phyloP scores from a whole-genome alignment of 2,888 invertebrate genomes.

The Trachelus stipa region DNA sequence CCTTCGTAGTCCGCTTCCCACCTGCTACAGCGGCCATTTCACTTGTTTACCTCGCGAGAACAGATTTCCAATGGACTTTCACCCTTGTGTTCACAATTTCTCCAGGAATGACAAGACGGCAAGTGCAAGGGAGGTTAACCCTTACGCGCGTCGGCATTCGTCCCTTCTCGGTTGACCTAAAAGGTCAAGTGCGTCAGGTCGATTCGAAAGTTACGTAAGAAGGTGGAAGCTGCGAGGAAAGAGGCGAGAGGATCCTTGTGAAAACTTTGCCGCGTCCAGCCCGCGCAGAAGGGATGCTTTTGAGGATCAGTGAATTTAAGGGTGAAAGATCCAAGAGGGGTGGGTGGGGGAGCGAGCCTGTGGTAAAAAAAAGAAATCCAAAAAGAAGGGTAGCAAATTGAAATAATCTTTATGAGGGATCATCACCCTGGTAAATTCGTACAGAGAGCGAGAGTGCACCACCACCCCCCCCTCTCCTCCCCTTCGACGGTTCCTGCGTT shows the following conservation, averaged over 20 bases:
- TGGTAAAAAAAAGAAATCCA: background rate
- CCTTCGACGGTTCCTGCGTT: too few relatives aligned
- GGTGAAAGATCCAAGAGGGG: background rate
- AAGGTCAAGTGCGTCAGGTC: background rate
- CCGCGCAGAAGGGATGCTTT: background rate
- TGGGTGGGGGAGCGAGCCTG: background rate
- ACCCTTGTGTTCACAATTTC: background rate
- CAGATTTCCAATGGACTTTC: background rate
- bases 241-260: background rate
- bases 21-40: constrained; percentile 8
- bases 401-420: background rate
- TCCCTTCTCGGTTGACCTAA: too few relatives aligned
- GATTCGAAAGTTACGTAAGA: background rate
- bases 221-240: background rate
- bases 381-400: background rate
- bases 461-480: rapidly evolving
- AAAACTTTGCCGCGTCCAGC: background rate
- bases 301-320: background rate
- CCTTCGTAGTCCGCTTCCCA: constrained; percentile 8
- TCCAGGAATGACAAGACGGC: background rate
- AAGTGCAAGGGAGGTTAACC: background rate
- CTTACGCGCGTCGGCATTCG: too few relatives aligned
- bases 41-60: constrained; percentile 11
- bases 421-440: background rate
- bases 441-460: background rate